Evolutionary conservation across 2,888 invertebrate species (phyloP), one percentile per base, ranked within the genome.

Genomic region (Dynastes hyllus): DNA sequence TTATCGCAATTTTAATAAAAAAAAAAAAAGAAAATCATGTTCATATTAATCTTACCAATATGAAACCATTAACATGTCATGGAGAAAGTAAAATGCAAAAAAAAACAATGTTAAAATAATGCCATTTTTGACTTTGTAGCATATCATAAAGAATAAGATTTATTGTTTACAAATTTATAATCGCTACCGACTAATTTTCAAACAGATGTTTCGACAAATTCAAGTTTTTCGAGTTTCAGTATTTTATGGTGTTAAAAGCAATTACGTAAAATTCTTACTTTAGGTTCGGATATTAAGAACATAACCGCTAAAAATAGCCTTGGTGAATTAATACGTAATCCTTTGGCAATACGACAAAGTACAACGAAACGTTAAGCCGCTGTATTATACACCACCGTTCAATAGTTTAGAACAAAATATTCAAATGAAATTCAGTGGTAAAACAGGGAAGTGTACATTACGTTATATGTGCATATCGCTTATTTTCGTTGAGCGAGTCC

Each of bases 221-320:
- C 55, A 55, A 16, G n/a, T n/a, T 22, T 55, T 8, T 6, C 22
- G 16, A 55, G 16, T 22, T 55, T 3, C 55, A 55, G 45, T 45
- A 45, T 45, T 45, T 55, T 55, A 55, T 2, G 22, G 55, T 22
- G 22, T 16, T 16, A 55, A 55, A 29, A 29, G 29, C 29, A 61
- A 61, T 29, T 22, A 22, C 29, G 29, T 61, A 22, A 29, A 29
- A 61, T 61, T 61, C 61, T 9, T 61, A 29, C 61, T 11, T 61
- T 22, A 29, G 16, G 22, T 0, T 27, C 0, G 8, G 11, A 9
- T 61, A 29, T 29, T 61, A 61, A 61, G 61, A 61, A 29, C 61
- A 61, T 61, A 61, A 61, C 29, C 29, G 61, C 61, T 61, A 61
- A 61, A 61, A 61, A 61, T 29, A 61, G 61, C 29, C 9, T 61